These are phyloP conservation scores for Prunella himalayana DNA, from an alignment of 2,113 vertebrate genomes.

Conservation along the genomic window DNA sequence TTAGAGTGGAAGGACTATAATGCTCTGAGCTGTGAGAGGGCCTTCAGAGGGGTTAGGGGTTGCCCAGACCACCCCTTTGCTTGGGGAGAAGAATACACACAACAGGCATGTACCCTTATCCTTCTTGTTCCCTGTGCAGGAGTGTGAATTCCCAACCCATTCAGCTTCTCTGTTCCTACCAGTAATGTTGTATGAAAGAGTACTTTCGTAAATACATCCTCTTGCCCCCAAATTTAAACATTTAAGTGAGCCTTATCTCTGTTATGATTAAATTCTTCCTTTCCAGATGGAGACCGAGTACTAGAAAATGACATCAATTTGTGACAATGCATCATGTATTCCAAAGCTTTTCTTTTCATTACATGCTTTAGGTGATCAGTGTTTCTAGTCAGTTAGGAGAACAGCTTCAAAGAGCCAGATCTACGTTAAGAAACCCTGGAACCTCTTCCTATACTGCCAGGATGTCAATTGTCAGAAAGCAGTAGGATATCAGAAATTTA, in stretches of 20 bases:
- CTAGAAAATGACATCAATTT: neutral
- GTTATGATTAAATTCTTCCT: neutral
- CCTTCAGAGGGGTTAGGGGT: neutral
- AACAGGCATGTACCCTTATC: neutral
- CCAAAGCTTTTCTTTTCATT: neutral
- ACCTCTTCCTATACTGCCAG: neutral
- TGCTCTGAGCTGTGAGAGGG: neutral
- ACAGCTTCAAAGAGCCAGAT: neutral
- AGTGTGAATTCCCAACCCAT: neutral
- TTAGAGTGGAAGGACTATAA: neutral
- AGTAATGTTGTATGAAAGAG: neutral
- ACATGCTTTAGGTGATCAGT: neutral
- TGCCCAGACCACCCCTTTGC: neutral
- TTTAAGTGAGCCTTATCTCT: neutral
- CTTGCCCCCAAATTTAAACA: neutral
- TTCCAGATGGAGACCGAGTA: neutral
- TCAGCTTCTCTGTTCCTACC: neutral
- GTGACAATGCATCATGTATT: neutral
- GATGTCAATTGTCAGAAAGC: neutral
- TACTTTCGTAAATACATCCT: neutral
- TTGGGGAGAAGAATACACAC: neutral
- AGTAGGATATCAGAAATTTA: neutral
- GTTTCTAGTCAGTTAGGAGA: neutral
- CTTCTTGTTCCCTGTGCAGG: neutral
- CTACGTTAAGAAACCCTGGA: neutral